Base-by-base conservation (phyloP, 2,797 vertebrate species). In the Pseudomugil gertrudae region DNA sequence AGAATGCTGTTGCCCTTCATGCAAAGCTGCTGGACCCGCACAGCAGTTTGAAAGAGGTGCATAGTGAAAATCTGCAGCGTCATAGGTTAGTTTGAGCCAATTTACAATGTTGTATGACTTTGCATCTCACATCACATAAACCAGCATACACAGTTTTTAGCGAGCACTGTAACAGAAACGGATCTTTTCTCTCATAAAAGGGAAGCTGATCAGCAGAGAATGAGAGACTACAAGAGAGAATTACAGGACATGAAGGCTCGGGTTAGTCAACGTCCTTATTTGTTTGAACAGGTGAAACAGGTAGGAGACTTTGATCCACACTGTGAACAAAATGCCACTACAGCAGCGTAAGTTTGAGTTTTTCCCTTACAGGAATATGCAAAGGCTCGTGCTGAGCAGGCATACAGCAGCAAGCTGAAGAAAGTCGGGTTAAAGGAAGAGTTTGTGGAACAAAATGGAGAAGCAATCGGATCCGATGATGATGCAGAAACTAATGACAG, bases 231-330 rank as follows among this genome's bases (percentile, higher is more conserved):
- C 87, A 94, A 69, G 86, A 95, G 88, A 78, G 96, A 98, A 72
- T 83, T 98, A 82, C 92, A 92, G 75, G 94, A 96, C 71, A 99
- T 99, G 92, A 95, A 94, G 86, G 90, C 91, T 50, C 87, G 96
- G 80, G 94, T 99, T 73, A 92, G 91, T 54, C 90, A 87, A 57
- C 95, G 95, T 56, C 96, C 97, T 0, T 98, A 93, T 85, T 95
- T 99, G 73, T 98, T 99, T 1, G 95, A 98, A 81, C 95, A 96
- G 87, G 92, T 97, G 84, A 94, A 93, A 70, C 96, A 97, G 96
- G 97, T 99, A 94, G 88, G 74, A 13, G 27, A 51, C 24, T 48
- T 71, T 50, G 21, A 29, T 45, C 45, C 29, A 38, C 21, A 10
- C 9, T 13, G 21, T 45, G 29, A 36, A 55, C 33, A 1, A 52